A percentile compares a stretch with the other conserved stretches of the same genome.
These are phyloP conservation scores for Anseranas semipalmata DNA, from an alignment of 2,113 vertebrate genomes.

Conservation along the genomic window DNA sequence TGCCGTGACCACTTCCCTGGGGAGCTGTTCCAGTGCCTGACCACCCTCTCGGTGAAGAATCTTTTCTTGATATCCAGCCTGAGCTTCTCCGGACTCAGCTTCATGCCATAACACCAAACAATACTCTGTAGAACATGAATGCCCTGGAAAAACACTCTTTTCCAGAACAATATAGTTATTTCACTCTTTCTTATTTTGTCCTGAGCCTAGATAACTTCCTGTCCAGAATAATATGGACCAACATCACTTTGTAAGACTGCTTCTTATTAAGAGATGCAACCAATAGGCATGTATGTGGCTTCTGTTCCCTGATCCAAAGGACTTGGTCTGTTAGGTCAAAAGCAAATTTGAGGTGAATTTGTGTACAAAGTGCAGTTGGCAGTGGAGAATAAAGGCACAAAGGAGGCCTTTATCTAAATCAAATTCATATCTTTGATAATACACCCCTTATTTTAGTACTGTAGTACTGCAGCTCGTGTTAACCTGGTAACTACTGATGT, in stretches of 20 bases:
- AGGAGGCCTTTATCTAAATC: fast-evolving
- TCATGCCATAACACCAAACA: neutral
- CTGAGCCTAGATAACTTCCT: neutral
- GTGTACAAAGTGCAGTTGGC: neutral
- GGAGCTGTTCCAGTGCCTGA: no score
- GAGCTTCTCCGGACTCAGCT: no score
- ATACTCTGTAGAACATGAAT: neutral
- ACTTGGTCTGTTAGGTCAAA: neutral
- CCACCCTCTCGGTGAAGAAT: no score
- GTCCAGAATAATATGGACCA: neutral
- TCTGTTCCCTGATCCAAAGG: neutral
- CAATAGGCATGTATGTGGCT: neutral
- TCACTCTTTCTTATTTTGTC: neutral
- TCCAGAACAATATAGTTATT: neutral
- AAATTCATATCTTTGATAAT: neutral
- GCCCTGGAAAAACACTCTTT: neutral
- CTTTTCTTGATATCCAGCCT: no score
- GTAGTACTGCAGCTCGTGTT: neutral
- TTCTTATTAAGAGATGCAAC: neutral
- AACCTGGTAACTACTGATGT: fast-evolving
- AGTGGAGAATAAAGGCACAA: neutral
- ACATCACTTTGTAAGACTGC: neutral
- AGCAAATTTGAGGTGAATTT: neutral
- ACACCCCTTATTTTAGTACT: neutral
- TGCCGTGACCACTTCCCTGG: no score